Conservation (phyloP, 2,888 invertebrate genomes). For the Eupithecia inturbata region DNA sequence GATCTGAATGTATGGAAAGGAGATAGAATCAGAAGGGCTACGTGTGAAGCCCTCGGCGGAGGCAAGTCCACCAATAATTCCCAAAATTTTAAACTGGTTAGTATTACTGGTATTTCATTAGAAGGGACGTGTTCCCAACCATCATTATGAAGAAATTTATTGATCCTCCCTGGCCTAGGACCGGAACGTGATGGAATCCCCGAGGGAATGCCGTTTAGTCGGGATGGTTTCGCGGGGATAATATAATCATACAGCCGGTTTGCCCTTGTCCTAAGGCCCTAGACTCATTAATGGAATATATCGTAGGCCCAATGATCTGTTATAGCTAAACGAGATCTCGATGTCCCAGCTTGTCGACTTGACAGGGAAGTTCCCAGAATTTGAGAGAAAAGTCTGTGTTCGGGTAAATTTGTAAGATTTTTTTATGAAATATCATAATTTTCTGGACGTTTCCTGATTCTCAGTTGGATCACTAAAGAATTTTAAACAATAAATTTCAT, state of each 20-base stretch:
- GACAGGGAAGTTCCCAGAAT: not conserved
- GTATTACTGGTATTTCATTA: constrained; percentile 40
- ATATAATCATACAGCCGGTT: constrained; percentile 6
- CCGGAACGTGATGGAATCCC: constrained; percentile 39
- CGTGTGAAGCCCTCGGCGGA: not conserved
- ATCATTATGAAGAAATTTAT: constrained; percentile 35
- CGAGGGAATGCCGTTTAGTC: constrained; percentile 6
- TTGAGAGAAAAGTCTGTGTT: not conserved
- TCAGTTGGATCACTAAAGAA: too few relatives aligned
- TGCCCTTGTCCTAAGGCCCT: constrained; percentile 8
- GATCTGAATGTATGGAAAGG: not conserved
- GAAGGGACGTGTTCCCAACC: constrained; percentile 33
- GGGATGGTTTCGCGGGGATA: constrained; percentile 8
- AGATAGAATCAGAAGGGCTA: not conserved
- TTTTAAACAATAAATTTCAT: not conserved
- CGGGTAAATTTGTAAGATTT: not conserved
- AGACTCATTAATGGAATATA: constrained; percentile 3
- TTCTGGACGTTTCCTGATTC: not conserved
- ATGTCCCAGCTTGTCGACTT: not conserved
- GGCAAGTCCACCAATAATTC: not conserved
- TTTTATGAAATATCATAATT: not conserved
- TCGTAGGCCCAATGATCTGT: not conserved
- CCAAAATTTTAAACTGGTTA: constrained; percentile 4
- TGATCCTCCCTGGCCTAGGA: constrained; percentile 29
- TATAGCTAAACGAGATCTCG: not conserved